phyloP scores from a whole-genome alignment of 2,888 invertebrate genomes.

The Agrochola lota region DNA sequence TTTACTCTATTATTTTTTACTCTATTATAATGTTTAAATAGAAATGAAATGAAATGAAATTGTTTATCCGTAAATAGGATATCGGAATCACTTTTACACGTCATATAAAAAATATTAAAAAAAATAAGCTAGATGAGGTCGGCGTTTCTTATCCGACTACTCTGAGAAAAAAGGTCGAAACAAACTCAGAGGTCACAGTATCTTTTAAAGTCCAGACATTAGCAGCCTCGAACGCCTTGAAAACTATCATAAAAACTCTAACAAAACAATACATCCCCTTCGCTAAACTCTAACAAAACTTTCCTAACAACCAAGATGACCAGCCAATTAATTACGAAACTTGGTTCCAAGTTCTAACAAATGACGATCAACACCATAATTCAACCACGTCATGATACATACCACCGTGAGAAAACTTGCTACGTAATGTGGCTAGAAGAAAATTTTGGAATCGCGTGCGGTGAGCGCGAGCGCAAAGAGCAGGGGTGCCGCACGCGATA shows the following conservation, averaged over 20 bases:
- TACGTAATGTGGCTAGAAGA: slow-evolving; percentile 81
- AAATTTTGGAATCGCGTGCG: slow-evolving; percentile 88
- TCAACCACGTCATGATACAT: slow-evolving; percentile 70
- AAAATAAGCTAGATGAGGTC: too few relatives aligned
- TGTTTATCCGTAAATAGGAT: too few relatives aligned
- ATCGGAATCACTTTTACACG: too few relatives aligned
- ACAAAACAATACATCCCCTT: slow-evolving; percentile 14
- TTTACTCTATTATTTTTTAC: too few relatives aligned
- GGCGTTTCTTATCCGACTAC: too few relatives aligned
- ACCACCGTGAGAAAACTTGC: slow-evolving; percentile 78
- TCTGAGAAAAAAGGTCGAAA: too few relatives aligned
- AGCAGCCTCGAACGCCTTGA: neutral
- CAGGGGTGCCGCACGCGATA: slow-evolving; percentile 81
- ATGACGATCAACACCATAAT: slow-evolving; percentile 41
- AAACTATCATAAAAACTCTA: slow-evolving; percentile 35
- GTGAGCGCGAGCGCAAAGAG: slow-evolving; percentile 66
- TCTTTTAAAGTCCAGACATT: too few relatives aligned
- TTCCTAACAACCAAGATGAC: slow-evolving; percentile 34
- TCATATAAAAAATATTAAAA: too few relatives aligned
- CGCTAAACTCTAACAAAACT: slow-evolving; percentile 17
- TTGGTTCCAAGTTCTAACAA: slow-evolving; percentile 34
- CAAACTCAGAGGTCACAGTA: too few relatives aligned
- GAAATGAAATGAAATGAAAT: too few relatives aligned
- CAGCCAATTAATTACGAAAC: slow-evolving; percentile 53
- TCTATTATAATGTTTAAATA: neutral